Evolutionary conservation across 1,140 invertebrate species (phyloP), one percentile per base, ranked within the genome.

Genomic region (Maniola jurtina): DNA sequence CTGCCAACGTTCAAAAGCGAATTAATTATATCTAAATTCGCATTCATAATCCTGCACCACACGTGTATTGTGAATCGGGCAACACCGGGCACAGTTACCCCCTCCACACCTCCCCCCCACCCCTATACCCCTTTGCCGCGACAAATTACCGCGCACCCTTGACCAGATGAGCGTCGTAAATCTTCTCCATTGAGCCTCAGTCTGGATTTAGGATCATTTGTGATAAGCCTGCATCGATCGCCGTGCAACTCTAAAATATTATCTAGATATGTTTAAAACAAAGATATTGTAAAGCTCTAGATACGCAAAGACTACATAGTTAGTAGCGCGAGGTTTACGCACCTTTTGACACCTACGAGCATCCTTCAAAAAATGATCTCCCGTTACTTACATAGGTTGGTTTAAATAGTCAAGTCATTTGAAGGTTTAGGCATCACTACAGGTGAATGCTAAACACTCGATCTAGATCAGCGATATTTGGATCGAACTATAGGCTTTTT

Each of bases 131-230:
- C 73, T 61, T 71, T 58, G 56, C 70, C 68, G 71, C 76, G 72
- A 82, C 84, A 84, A 84, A 84, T 84, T 77, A 81, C 77, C 73
- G 66, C 74, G 72, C 72, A 73, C 82, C 83, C 79, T 75, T 80
- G 78, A 77, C 80, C 85, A 83, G 83, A 87, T 86, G 83, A 86
- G 82, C 75, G 68, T 73, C 78, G 73, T 88, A 84, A 88, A 86
- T 88, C 84, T 84, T 78, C 75, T 68, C 77, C 82, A 84, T 86
- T 80, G 82, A 83, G 81, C 76, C 84, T 76, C 76, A 70, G 64
- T 60, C 62, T 55, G 66, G 61, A 56, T 68, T 63, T 60, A 68
- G 66, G 60, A 60, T 55, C 6, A 8, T 55, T 14, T 55, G 50
- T 54, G 54, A 55, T 55, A 55, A 55, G 34, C 54, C 34, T 35